phyloP scores from a whole-genome alignment of 2,888 invertebrate species.

The Callosobruchus maculatus region DNA sequence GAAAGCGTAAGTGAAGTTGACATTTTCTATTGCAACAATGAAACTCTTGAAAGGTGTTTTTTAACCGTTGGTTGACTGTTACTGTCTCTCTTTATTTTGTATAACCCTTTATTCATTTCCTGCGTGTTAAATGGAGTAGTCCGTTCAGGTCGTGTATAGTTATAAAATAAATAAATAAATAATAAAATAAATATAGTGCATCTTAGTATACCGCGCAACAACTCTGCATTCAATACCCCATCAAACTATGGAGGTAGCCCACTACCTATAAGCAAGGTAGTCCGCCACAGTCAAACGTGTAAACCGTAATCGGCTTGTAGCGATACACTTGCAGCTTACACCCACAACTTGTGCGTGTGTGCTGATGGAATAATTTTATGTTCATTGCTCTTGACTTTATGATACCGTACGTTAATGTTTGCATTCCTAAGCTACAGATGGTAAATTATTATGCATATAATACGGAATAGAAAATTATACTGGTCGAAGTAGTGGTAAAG shows the following conservation, averaged over 20 bases:
- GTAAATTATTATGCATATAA: neutral
- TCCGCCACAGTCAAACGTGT: neutral
- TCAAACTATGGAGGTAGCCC: neutral
- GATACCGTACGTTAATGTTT: neutral
- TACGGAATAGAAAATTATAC: neutral
- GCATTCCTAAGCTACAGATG: neutral
- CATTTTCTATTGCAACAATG: too few species aligned
- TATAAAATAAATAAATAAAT: too few species aligned
- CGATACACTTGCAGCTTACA: slow-evolving; percentile 11
- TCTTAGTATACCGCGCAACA: too few species aligned
- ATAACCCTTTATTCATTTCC: too few species aligned
- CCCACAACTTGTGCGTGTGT: slow-evolving; percentile 7
- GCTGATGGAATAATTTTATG: neutral
- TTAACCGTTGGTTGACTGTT: too few species aligned
- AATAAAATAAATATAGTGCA: too few species aligned
- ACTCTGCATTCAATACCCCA: too few species aligned
- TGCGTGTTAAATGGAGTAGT: too few species aligned
- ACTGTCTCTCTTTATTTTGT: too few species aligned
- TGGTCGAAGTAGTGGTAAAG: neutral
- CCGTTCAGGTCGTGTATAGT: too few species aligned
- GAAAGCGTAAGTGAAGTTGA: too few species aligned
- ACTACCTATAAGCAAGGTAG: neutral
- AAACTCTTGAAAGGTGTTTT: too few species aligned
- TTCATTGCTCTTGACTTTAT: neutral
- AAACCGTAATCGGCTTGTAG: slow-evolving; percentile 2